Base-by-base conservation (phyloP, 2,888 invertebrate species). In the Tridacna crocea region DNA sequence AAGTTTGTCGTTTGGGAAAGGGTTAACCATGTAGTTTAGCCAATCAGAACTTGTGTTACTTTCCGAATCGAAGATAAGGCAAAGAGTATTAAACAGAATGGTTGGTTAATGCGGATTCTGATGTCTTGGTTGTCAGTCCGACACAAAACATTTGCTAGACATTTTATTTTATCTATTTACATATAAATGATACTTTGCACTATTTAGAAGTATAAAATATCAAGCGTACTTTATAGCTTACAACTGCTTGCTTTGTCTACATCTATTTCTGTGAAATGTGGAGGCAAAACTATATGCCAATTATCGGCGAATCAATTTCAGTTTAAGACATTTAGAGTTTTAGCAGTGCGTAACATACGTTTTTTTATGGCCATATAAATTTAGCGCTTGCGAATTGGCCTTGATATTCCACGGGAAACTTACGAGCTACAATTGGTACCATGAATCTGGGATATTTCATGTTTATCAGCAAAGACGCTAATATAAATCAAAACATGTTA, bases 401-500 rank as follows among this genome's bases (percentile, higher is more conserved):
- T 66, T 46, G 66, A 66, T 36, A 46, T 13, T 51, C 51, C 70
- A 2, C 6, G n/a, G 46, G 27, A 68, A 68, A 47, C 68, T 46
- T 68, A 68, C 70, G 48, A 70, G 22, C 24, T 51, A 26, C 70
- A 51, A 70, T 70, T 47, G 47, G 46, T 70, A 48, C 48, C 51
- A 70, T 48, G 22, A 70, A 48, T 51, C 70, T 70, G 70, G 70
- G 22, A 47, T 70, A 70, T 70, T 70, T 70, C 70, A 70, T 70
- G 58, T 74, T 74, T 74, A 74, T 74, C 74, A 24, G 61, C 22
- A 60, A 47, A 60, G 48, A 61, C 74, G 60, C 24, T 61, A 74
- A 61, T 66, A 65, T 65, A 75, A 65, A 75, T 75, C 65, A 75
- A 51, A 66, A 65, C 75, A 65, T 75, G 65, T 65, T 66, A 75